Base-by-base conservation (phyloP, 2,113 vertebrate species). In the Crotalus helleri region DNA sequence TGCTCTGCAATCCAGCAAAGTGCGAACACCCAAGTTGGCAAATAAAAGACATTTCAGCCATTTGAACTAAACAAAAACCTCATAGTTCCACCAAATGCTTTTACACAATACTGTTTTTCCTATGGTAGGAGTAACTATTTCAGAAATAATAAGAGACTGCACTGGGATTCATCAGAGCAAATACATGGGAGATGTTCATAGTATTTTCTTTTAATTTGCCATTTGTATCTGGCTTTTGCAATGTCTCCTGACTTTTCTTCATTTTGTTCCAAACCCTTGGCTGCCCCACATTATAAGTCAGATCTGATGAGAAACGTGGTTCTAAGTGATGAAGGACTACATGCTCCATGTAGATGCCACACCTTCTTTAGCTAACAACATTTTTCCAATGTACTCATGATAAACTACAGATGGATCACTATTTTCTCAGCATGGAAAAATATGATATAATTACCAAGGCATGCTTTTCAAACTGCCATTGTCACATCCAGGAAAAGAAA, bases 231-330 rank as follows among this genome's bases (percentile, higher is more conserved):
- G 95, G 91, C 87, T 95, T 97, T 91, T 92, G 55, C 0, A 69
- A 61, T 19, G 0, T 92, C 93, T 95, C 89, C 92, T 93, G 85
- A 91, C 5, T 33, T 59, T 64, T 24, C 26, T 89, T 57, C 8
- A 90, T 92, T 95, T 94, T 96, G 93, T 93, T 95, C 93, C 95
- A 94, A 93, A 96, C 90, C 93, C 91, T 74, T 95, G 91, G 90
- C 93, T 89, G 53, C 94, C 92, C 92, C 93, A 54, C n/a, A 29
- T 39, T 39, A 39, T 17, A 0, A 94, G 89, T 95, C 92, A 55
- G 51, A 87, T 81, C 95, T 96, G 55, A 19, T 59, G 88, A 94
- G 33, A 85, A 94, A 53, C 0, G 1, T 39, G 33, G 0, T 46
- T 21, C 33, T 81, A 61, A 4, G 2, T 17, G 15, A 88, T 23